Evolutionary conservation across 2,113 vertebrate species (phyloP).

Genomic region (Falcunculus frontatus): DNA sequence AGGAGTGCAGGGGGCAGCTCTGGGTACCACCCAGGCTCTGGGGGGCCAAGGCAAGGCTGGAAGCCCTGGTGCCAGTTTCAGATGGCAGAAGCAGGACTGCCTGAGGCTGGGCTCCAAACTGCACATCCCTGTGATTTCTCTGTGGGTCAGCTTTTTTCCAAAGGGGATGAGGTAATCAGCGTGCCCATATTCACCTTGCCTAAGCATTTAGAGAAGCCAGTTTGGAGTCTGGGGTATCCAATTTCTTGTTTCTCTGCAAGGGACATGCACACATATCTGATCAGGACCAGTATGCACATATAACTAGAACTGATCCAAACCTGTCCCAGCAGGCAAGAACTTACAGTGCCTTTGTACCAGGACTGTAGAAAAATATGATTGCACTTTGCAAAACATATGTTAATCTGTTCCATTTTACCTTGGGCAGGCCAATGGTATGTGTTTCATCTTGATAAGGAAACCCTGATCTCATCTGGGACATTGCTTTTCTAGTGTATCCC

Average conservation of each 20-base stretch:
- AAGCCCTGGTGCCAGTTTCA: neutral
- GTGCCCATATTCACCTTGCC: neutral
- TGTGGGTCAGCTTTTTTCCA: neutral
- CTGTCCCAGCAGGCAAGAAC: neutral
- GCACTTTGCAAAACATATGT: neutral
- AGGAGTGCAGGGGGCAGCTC: neutral
- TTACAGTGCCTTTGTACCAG: neutral
- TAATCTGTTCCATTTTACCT: neutral
- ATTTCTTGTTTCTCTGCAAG: neutral
- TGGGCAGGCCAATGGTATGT: neutral
- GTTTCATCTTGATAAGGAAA: conserved; percentile 4
- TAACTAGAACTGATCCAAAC: neutral
- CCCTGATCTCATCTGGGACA: neutral
- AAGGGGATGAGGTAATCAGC: neutral
- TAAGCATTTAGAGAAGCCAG: neutral
- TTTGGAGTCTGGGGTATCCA: neutral
- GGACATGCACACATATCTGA: neutral
- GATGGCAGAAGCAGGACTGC: neutral
- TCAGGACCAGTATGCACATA: neutral
- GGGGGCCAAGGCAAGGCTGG: neutral
- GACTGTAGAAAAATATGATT: neutral
- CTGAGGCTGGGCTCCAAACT: neutral
- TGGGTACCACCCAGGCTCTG: neutral
- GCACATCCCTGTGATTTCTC: neutral
- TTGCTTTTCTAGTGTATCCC: neutral